Evolutionary conservation across 2,888 invertebrate species (phyloP).

Genomic region (Ecdyonurus torrentis): DNA sequence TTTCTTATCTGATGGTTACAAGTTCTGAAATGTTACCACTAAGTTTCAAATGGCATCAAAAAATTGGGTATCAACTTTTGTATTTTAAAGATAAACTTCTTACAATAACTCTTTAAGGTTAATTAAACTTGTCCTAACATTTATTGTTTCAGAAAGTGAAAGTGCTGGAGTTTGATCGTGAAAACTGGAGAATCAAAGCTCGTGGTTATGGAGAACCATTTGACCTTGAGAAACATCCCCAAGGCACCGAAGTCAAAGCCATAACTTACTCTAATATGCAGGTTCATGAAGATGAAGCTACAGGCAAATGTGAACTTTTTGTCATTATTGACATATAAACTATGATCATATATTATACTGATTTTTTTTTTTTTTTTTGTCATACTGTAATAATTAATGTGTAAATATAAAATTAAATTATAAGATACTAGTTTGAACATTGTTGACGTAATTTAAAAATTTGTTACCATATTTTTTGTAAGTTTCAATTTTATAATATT

Average conservation of each 20-base stretch:
- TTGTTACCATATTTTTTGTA: no score
- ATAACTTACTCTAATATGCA: conserved; percentile 99
- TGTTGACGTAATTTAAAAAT: no score
- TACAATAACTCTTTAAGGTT: background rate
- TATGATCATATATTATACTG: no score
- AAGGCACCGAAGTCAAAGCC: conserved; percentile 96
- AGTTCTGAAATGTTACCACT: no score
- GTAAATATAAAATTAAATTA: no score
- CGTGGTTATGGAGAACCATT: conserved; percentile 84
- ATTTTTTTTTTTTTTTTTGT: no score
- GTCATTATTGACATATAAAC: conserved; percentile 94
- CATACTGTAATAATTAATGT: no score
- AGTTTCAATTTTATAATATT: no score
- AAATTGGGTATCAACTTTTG: background rate
- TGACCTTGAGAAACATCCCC: conserved; percentile 81
- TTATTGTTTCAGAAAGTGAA: conserved; percentile 54
- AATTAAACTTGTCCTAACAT: background rate
- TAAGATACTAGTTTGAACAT: no score
- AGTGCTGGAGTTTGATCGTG: conserved; percentile 71
- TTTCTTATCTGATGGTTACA: no score
- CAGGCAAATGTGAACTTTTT: conserved; percentile 67
- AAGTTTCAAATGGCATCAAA: no score
- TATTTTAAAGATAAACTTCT: background rate
- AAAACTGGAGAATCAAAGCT: conserved; percentile 62
- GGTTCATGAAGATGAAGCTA: conserved; percentile 39